Conservation (phyloP, 2,888 invertebrate species). For the Apodemia duryi region DNA sequence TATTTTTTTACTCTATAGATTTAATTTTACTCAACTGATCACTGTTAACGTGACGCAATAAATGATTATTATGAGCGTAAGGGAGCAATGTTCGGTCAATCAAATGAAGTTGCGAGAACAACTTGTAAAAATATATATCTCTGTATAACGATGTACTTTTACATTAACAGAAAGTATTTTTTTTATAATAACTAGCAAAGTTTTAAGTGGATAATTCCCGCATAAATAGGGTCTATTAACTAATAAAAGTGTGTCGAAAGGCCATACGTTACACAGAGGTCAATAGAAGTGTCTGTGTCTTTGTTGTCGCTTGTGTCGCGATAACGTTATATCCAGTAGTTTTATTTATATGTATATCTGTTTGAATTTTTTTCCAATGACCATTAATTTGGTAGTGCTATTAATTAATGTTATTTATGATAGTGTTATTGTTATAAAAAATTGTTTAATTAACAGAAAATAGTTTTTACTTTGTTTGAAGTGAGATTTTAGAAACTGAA, state of each 20-base stretch:
- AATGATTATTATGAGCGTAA: too few relatives aligned
- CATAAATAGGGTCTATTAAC: constrained; percentile 33
- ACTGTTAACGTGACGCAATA: too few relatives aligned
- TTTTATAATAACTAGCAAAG: constrained; percentile 21
- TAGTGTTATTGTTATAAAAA: background rate
- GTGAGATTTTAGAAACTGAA: too few relatives aligned
- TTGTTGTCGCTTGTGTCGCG: constrained; percentile 25
- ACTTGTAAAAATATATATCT: too few relatives aligned
- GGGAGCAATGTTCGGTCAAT: too few relatives aligned
- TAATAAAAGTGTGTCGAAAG: constrained; percentile 30
- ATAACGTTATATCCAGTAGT: constrained; percentile 16
- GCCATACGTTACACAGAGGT: constrained; percentile 27
- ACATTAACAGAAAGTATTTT: background rate
- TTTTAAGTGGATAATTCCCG: constrained; percentile 31
- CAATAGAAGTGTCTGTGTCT: constrained; percentile 25
- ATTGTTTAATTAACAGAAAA: too few relatives aligned
- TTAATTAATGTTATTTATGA: constrained; percentile 4
- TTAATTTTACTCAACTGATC: too few relatives aligned
- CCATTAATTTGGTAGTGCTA: background rate
- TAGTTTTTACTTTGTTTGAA: too few relatives aligned
- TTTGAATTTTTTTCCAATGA: constrained; percentile 2
- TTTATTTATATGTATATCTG: background rate
- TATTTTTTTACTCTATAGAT: too few relatives aligned
- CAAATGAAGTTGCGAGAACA: too few relatives aligned
- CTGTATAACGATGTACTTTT: too few relatives aligned